Evolutionary conservation across 2,113 vertebrate genomes (phyloP), one percentile per base, ranked within the genome.

Genomic region (Zosterops lateralis): DNA sequence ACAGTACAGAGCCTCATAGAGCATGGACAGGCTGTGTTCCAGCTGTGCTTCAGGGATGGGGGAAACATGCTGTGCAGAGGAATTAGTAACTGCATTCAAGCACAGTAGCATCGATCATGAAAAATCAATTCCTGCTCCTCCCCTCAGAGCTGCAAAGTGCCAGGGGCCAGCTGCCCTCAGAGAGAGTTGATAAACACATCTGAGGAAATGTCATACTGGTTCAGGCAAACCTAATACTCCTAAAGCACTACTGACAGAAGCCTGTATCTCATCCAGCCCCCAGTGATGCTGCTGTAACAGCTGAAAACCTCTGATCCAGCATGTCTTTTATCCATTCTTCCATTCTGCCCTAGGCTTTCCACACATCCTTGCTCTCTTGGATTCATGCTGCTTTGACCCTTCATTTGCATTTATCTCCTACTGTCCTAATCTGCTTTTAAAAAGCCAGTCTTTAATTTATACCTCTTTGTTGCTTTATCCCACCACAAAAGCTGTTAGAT

Each of bases 371-470:
- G 36, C 62, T 80, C 44, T 82, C 77, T 89, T 86, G 76, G 40
- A 34, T 94, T 92, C 65, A 14, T 89, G 73, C 58, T 91, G 81
- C 38, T 91, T 84, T 1, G 7, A 76, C 83, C 51, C 67, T 91
- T 91, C 62, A 58, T 90, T 91, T 95, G 77, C 66, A 79, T 93
- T 95, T 67, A 28, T 88, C 77, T 93, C 70, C 74, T 65, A 89
- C 57, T 42, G 18, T 83, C 94, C 38, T 91, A 85, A 96, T 90
- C 67, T 95, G 61, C 76, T 88, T 84, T 95, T 71, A 92, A 38
- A 90, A 95, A 94, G 60, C 22, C 0, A 12, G 44, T 53, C 62
- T 92, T 87, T 64, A 83, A 73, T 91, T 93, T 90, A 17, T 80
- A 40, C 62, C 38, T 90, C 61, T 91, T 82, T 92, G 40, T 84